phyloP scores from a whole-genome alignment of 2,888 invertebrate genomes.

The Molanna angustata region DNA sequence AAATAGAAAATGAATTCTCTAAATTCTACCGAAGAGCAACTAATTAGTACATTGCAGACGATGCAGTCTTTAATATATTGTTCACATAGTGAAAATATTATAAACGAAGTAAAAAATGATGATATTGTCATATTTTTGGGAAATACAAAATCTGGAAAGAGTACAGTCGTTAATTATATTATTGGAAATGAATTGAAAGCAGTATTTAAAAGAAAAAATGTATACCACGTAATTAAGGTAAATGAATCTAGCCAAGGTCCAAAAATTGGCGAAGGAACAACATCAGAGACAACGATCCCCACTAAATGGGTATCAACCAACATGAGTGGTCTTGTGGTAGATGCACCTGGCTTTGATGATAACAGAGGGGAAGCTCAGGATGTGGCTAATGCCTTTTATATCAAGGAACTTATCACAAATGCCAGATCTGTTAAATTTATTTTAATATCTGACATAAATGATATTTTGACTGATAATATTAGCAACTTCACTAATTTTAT shows the following conservation, averaged over 20 bases:
- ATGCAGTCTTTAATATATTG: too few relatives aligned
- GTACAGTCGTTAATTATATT: constrained; percentile 1
- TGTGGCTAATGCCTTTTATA: constrained; percentile 6
- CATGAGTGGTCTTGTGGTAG: constrained; percentile 3
- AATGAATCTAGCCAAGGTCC: neutral
- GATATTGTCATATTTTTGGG: constrained; percentile 5
- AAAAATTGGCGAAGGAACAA: neutral
- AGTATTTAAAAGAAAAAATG: neutral
- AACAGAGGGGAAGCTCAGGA: constrained; percentile 6
- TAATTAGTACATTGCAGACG: too few relatives aligned
- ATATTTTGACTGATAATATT: neutral
- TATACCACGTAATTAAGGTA: neutral
- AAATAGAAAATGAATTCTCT: too few relatives aligned
- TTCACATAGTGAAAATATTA: too few relatives aligned
- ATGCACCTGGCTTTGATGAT: constrained; percentile 8
- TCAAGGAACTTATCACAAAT: constrained; percentile 1
- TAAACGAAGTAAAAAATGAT: too few relatives aligned
- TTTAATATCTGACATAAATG: neutral
- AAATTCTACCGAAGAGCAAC: too few relatives aligned
- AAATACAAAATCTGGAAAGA: constrained; percentile 3
- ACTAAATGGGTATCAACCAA: neutral
- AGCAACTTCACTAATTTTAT: neutral
- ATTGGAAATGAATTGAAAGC: constrained; percentile 5
- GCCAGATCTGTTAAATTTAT: constrained; percentile 5
- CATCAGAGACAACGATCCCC: constrained; percentile 1